Evolutionary conservation across 2,113 vertebrate species (phyloP).

Genomic region (Paracanthobrama guichenoti): DNA sequence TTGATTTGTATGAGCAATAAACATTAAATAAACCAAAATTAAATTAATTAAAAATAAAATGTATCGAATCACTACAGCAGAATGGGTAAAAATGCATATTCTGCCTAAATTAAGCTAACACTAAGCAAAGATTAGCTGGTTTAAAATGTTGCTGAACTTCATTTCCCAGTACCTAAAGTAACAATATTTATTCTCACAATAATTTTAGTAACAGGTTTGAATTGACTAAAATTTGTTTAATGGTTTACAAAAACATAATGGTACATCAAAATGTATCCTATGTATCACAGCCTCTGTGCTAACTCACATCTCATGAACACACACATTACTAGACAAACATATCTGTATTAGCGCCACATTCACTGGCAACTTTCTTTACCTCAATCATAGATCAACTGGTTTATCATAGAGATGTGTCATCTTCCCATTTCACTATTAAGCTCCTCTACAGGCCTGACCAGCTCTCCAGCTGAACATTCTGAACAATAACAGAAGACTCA

Average conservation of each 20-base stretch:
- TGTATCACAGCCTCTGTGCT: not conserved
- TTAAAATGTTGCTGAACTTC: not conserved
- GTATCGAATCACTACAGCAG: not conserved
- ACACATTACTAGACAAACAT: conserved; percentile 16
- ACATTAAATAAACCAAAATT: not conserved
- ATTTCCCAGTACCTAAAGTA: not conserved
- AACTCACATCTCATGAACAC: not conserved
- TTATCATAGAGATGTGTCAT: not conserved
- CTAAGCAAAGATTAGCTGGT: not conserved
- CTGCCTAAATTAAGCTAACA: not conserved
- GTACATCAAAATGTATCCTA: not conserved
- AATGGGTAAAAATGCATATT: not conserved
- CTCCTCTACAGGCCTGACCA: conserved; percentile 21
- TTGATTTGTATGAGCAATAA: not conserved
- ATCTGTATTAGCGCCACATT: not conserved
- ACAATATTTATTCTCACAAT: not conserved
- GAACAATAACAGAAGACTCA: conserved; percentile 28
- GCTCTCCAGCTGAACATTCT: conserved; percentile 13
- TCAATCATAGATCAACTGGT: not conserved
- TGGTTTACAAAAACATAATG: not conserved
- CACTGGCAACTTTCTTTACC: not conserved
- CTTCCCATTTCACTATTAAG: conserved; percentile 19
- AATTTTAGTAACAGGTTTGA: not conserved
- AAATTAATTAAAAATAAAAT: not conserved
- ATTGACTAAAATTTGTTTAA: not conserved